Conservation (phyloP, 2,888 invertebrate species). For the Coelinius sp. region DNA sequence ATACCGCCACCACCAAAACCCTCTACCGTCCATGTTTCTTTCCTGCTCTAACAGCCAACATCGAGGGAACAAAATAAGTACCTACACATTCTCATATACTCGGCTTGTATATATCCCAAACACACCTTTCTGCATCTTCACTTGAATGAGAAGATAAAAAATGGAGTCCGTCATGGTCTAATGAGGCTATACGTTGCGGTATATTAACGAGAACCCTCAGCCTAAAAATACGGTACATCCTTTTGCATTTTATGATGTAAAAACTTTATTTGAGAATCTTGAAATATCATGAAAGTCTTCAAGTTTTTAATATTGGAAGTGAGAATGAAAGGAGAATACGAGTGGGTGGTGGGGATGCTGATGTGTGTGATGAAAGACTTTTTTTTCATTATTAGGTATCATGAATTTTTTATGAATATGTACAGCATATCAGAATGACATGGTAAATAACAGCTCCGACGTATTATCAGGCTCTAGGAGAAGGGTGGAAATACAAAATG, state of each 20-base stretch:
- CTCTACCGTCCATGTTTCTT: not conserved
- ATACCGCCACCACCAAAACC: slow-evolving; percentile 1
- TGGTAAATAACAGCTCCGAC: not conserved
- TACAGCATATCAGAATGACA: not conserved
- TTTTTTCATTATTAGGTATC: not conserved
- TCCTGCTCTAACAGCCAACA: slow-evolving; percentile 9
- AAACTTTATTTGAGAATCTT: slow-evolving; percentile 2
- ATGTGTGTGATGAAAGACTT: not conserved
- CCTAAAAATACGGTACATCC: slow-evolving; percentile 36
- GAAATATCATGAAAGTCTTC: not conserved
- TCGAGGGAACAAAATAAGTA: not conserved
- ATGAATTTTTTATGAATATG: not conserved
- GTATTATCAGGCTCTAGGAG: not conserved
- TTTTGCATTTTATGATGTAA: slow-evolving; percentile 43
- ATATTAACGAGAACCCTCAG: slow-evolving; percentile 47
- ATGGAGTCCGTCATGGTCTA: slow-evolving; percentile 33
- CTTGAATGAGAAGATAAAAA: not conserved
- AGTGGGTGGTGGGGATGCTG: not conserved
- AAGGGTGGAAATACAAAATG: slow-evolving; percentile 48
- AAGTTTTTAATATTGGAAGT: not conserved
- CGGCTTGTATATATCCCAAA: not conserved
- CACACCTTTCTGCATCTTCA: slow-evolving; percentile 8
- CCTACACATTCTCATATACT: not conserved
- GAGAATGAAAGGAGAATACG: not conserved
- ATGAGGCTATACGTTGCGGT: slow-evolving; percentile 49